These are phyloP conservation scores for Acanthopleura granulata DNA, from an alignment of 2,888 invertebrate species.

Conservation along the genomic window DNA sequence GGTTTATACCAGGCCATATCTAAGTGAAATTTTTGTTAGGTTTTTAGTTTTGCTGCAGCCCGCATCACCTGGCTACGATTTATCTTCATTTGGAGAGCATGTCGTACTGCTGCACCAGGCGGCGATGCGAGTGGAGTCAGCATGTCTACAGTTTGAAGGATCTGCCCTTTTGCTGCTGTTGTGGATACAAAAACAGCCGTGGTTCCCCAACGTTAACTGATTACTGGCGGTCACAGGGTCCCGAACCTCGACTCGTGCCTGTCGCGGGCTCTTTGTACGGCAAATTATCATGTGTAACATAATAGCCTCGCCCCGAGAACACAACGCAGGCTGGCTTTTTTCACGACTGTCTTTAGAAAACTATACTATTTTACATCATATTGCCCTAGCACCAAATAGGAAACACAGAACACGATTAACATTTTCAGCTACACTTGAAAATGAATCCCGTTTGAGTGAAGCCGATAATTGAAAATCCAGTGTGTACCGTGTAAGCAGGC, in stretches of 20 bases:
- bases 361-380: too few relatives aligned
- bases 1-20: too few relatives aligned
- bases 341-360: too few relatives aligned
- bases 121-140: not conserved
- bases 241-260: not conserved
- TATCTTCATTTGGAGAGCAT: not conserved
- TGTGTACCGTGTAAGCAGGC: too few relatives aligned
- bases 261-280: constrained; percentile 13
- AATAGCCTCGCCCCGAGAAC: not conserved
- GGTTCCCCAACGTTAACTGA: not conserved
- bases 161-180: constrained; percentile 13
- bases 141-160: not conserved
- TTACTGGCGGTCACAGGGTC: not conserved
- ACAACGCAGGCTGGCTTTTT: too few relatives aligned
- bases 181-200: not conserved
- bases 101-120: not conserved
- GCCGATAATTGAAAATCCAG: too few relatives aligned
- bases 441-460: too few relatives aligned
- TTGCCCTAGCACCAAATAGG: too few relatives aligned
- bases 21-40: too few relatives aligned
- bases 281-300: constrained; percentile 11
- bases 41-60: too few relatives aligned
- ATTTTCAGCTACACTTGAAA: too few relatives aligned
- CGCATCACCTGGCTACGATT: not conserved
- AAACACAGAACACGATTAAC: too few relatives aligned